Conservation (phyloP, 2,113 vertebrate genomes). For the Sinocyclocheilus rhinocerous region DNA sequence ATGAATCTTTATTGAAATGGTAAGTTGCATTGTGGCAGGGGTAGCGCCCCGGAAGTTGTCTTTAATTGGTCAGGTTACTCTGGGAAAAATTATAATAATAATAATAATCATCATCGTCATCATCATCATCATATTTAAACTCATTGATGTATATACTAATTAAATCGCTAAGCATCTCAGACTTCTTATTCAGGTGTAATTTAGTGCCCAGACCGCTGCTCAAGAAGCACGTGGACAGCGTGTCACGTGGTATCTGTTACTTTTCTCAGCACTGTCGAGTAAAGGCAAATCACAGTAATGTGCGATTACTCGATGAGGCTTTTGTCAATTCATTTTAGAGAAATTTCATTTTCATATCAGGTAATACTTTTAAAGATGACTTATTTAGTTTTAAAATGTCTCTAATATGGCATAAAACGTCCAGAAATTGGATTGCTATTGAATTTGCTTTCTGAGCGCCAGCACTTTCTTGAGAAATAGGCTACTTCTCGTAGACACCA, state of each 20-base stretch:
- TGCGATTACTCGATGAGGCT: not conserved
- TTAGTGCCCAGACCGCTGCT: not conserved
- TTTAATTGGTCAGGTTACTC: not conserved
- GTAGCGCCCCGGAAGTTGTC: not conserved
- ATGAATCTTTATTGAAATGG: not conserved
- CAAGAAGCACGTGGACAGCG: too few species aligned
- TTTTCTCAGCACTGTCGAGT: not conserved
- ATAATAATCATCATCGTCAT: not conserved
- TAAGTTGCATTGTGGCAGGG: not conserved
- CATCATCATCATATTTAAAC: not conserved
- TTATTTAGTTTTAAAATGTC: not conserved
- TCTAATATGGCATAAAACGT: not conserved
- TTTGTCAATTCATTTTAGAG: not conserved
- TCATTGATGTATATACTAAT: not conserved
- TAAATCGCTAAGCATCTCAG: not conserved
- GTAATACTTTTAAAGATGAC: not conserved
- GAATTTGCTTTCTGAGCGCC: not conserved
- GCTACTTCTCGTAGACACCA: not conserved
- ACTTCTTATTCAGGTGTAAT: not conserved
- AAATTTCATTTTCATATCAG: not conserved
- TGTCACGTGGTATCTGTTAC: too few species aligned
- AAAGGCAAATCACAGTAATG: not conserved
- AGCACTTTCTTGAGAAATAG: not conserved
- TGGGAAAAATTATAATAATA: not conserved
- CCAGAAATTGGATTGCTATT: not conserved